Percentiles rank a stretch among this genome's conserved stretches.
Conservation (phyloP, 2,113 vertebrate genomes). For the Ptychochromis oligacanthus region DNA sequence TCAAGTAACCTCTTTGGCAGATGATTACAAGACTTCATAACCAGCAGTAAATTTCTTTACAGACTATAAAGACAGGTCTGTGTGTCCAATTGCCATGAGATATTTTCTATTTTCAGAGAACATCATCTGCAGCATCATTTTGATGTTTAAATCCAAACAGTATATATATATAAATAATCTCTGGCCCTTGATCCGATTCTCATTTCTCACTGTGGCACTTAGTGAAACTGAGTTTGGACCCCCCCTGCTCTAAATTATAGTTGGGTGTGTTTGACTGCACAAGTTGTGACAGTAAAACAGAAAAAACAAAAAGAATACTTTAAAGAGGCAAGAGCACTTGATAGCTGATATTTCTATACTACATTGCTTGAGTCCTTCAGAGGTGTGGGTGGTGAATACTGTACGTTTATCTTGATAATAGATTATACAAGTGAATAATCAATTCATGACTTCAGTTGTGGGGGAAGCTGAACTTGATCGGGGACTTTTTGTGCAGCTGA, state of each 20-base stretch:
- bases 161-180: too few relatives aligned
- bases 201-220: too few relatives aligned
- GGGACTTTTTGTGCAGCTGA: not conserved
- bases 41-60: not conserved
- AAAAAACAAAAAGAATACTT: not conserved
- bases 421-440: too few relatives aligned
- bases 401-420: too few relatives aligned
- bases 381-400: too few relatives aligned
- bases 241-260: too few relatives aligned
- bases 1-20: too few relatives aligned
- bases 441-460: too few relatives aligned
- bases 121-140: not conserved
- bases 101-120: not conserved
- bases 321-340: not conserved
- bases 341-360: not conserved
- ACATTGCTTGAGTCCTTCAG: not conserved
- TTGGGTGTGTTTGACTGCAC: not conserved
- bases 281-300: not conserved
- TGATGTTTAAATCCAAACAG: not conserved
- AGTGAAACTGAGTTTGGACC: too few relatives aligned
- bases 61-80: not conserved
- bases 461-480: not conserved
- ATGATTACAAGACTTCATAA: too few relatives aligned
- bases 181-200: too few relatives aligned
- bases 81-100: not conserved